Evolutionary conservation across 2,888 invertebrate genomes (phyloP), one percentile per base, ranked within the genome.

Genomic region (Lysandra coridon): DNA sequence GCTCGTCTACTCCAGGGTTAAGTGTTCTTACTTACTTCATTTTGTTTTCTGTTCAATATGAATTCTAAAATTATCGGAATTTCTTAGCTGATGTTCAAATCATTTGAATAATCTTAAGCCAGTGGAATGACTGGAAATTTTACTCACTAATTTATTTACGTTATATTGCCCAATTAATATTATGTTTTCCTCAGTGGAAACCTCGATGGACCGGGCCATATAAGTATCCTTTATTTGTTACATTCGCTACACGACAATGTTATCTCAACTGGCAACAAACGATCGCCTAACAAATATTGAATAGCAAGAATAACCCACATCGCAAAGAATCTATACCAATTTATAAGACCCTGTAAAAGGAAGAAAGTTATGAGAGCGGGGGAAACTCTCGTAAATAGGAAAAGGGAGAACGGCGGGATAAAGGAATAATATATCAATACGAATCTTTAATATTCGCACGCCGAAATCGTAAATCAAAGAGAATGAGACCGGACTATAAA

Each of bases 361-460:
- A 91, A 90, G 90, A 90, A 93, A 93, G 92, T 93, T 93, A 93
- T 91, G 92, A 92, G 91, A 91, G 92, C 90, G 86, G 90, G 92
- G 89, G 88, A 37, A 89, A 89, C 86, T 90, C 92, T 90, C 93
- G 92, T 93, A 94, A 94, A 94, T 94, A 93, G 91, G 90, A 88
- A 86, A 88, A 88, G 89, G 91, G 91, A 92, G 90, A 93, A 92
- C 90, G 87, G 33, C 69, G 89, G 94, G 92, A 94, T 93, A 93
- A 93, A 93, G 92, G 92, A 92, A 93, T 93, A 94, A 94, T 94
- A 94, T 94, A 94, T 94, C 94, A 94, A 93, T 94, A 92, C 91
- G 92, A 93, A 92, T 94, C 93, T 93, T 94, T 94, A 94, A 93
- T 94, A 94, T 93, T 93, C 92, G 92, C 90, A 90, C 90, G 89